phyloP scores from a whole-genome alignment of 2,113 vertebrate genomes.

The Melospiza georgiana region DNA sequence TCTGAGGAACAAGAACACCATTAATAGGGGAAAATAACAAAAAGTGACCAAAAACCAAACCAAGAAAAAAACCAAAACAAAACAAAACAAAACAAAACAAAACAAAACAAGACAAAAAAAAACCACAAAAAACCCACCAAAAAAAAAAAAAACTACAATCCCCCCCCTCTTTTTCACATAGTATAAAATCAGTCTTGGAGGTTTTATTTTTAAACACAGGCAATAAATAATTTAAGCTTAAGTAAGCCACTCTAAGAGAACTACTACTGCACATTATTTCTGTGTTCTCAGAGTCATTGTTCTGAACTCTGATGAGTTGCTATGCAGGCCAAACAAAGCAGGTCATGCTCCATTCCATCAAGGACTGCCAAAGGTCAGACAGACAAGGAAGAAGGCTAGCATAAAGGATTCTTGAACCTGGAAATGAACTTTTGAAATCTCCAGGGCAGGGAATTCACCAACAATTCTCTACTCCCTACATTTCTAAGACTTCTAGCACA shows the following conservation, averaged over 20 bases:
- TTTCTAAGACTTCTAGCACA: not conserved
- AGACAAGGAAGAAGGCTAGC: not conserved
- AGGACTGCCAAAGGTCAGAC: not conserved
- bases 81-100: too few relatives aligned
- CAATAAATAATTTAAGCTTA: conserved; percentile 41
- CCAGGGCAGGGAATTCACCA: not conserved
- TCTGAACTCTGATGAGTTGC: not conserved
- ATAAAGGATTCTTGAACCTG: not conserved
- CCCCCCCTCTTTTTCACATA: not conserved
- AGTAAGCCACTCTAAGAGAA: not conserved
- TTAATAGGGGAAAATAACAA: not conserved
- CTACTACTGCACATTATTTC: not conserved
- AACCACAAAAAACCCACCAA: too few relatives aligned
- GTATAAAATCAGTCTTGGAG: not conserved
- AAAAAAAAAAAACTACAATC: not conserved
- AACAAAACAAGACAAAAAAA: too few relatives aligned
- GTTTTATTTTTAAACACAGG: conserved; percentile 29
- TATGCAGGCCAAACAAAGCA: conserved; percentile 16
- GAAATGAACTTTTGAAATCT: conserved; percentile 10
- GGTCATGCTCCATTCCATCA: not conserved
- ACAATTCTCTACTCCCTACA: not conserved
- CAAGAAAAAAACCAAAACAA: not conserved
- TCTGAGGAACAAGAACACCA: not conserved
- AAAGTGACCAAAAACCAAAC: not conserved
- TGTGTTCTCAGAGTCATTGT: not conserved